phyloP scores from a whole-genome alignment of 2,113 vertebrate genomes.

The Thryonomys swinderianus region DNA sequence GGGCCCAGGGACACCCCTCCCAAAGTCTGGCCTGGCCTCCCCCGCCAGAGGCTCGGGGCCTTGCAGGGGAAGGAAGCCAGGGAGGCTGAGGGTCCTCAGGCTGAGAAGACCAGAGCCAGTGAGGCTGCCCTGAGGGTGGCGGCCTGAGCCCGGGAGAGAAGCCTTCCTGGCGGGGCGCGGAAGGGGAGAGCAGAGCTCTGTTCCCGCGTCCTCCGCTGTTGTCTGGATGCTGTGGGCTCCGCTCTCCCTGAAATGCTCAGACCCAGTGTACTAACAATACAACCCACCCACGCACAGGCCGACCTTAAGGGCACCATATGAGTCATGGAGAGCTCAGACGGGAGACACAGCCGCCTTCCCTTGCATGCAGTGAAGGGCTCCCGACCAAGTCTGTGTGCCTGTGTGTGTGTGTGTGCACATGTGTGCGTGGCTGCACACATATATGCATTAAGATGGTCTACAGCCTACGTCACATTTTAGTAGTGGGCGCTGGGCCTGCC shows the following conservation, averaged over 20 bases:
- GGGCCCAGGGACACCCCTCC: background rate
- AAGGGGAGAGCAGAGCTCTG: background rate
- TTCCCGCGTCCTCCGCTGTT: fast-evolving
- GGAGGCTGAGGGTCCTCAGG: background rate
- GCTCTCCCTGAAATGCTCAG: background rate
- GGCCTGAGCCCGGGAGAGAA: background rate
- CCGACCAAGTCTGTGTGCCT: fast-evolving
- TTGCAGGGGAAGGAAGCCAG: background rate
- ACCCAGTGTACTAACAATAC: background rate
- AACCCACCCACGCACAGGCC: fast-evolving
- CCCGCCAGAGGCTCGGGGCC: background rate
- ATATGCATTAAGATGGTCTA: background rate
- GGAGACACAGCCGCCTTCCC: background rate
- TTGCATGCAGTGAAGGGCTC: background rate
- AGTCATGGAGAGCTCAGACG: background rate
- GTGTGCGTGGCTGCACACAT: no score
- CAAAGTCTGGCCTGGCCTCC: background rate
- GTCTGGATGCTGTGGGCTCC: background rate
- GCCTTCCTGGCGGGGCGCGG: fast-evolving
- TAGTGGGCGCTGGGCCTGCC: background rate
- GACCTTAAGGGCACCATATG: fast-evolving
- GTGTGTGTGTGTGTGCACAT: background rate
- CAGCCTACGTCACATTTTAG: background rate
- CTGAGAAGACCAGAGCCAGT: background rate
- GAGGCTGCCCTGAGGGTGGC: background rate